These are phyloP conservation scores for Hesperia comma DNA, from an alignment of 2,888 invertebrate genomes.

Conservation along the genomic window DNA sequence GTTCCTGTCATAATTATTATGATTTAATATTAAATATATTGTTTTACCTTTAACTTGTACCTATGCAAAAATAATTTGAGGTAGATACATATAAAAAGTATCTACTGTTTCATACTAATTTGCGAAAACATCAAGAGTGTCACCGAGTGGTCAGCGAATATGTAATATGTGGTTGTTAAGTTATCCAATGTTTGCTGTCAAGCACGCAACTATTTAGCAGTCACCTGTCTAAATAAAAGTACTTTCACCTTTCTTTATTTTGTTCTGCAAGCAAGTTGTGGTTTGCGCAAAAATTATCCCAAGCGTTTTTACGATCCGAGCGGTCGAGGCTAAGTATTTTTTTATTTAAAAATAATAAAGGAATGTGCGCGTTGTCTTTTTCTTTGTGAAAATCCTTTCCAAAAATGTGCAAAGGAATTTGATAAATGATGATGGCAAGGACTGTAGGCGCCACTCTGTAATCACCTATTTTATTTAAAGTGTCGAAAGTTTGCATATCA, in stretches of 20 bases:
- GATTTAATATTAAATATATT: no score
- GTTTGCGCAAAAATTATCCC: slow-evolving; percentile 58
- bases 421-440: slow-evolving; percentile 26
- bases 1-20: no score
- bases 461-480: slow-evolving; percentile 7
- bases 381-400: slow-evolving; percentile 39
- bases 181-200: slow-evolving; percentile 75
- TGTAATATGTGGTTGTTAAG: slow-evolving; percentile 60
- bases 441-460: slow-evolving; percentile 24
- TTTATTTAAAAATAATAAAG: slow-evolving; percentile 41
- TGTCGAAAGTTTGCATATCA: not conserved
- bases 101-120: slow-evolving; percentile 33
- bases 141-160: slow-evolving; percentile 54
- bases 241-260: slow-evolving; percentile 71
- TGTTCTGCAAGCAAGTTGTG: slow-evolving; percentile 47
- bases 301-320: slow-evolving; percentile 45
- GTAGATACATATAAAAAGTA: no score
- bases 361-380: slow-evolving; percentile 44
- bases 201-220: slow-evolving; percentile 66
- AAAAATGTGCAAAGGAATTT: slow-evolving; percentile 32
- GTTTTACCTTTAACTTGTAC: no score
- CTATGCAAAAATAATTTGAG: no score
- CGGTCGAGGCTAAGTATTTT: slow-evolving; percentile 34
- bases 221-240: slow-evolving; percentile 65
- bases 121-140: slow-evolving; percentile 59